Evolutionary conservation across 2,797 vertebrate genomes (phyloP), one percentile per base, ranked within the genome.

Genomic region (Phrynocephalus guinanensis): DNA sequence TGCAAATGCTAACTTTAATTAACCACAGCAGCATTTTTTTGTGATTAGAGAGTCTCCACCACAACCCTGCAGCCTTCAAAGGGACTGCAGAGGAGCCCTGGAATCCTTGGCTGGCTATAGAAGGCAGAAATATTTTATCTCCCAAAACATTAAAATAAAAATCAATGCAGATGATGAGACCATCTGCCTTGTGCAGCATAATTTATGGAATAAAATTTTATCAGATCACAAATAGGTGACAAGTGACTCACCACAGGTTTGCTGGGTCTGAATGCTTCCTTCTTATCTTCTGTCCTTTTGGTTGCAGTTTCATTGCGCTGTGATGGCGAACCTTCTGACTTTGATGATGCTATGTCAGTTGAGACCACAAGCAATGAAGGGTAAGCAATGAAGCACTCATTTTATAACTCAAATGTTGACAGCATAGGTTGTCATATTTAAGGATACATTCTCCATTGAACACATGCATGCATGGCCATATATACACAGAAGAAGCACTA

Each of bases 221-320:
- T 50, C 56, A 22, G 70, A 6, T 24, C 11, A 84, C 2, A 33
- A 66, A 75, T 33, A 90, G 26, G 38, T 3, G 84, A 63, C 60
- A 0, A 3, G 91, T 71, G 72, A n/a, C 98, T 98, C 97, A 99
- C 98, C 97, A 97, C 97, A 93, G 98, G 97, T 94, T 97, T 98
- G 95, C 92, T 91, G 20, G 98, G 97, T 96, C 97, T 97, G 88
- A 98, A 97, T 92, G 97, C 92, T 94, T 98, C 98, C 93, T 96
- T 98, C 93, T 97, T 98, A 89, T 99, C 98, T 92, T 99, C 98
- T 3, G 97, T 89, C 76, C 98, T 99, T 97, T 98, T 99, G 90
- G 95, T 96, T 94, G 96, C 96, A 84, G 96, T 97, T 95, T 98
- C 98, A 76, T 97, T 97, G 90, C 98, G 97, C 67, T 98, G 98